These are phyloP conservation scores for Thymallus thymallus DNA, from an alignment of 2,113 vertebrate species.

Conservation along the genomic window DNA sequence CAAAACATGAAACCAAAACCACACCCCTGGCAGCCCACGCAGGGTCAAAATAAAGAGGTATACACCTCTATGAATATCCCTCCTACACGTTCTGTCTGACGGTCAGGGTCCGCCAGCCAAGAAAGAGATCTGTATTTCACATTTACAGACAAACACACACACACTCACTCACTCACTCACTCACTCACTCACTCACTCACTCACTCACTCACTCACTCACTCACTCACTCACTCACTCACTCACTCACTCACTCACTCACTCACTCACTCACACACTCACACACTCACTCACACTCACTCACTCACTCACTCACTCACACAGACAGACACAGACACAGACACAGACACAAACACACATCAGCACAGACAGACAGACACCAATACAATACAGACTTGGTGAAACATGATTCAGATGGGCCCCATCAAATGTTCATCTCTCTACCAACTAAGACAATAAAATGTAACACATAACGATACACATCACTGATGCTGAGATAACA, in stretches of 20 bases:
- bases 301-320: slow-evolving; percentile 18
- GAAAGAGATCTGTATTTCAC: slow-evolving; percentile 68
- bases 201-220: no score
- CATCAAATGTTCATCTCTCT: no score
- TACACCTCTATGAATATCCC: slow-evolving; percentile 76
- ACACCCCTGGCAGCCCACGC: slow-evolving; percentile 64
- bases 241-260: no score
- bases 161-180: no score
- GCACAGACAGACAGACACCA: background rate
- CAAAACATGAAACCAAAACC: slow-evolving; percentile 63
- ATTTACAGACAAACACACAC: slow-evolving; percentile 10
- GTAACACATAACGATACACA: no score
- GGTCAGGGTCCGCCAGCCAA: slow-evolving; percentile 34
- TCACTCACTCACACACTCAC: slow-evolving; percentile 8
- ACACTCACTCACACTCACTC: background rate
- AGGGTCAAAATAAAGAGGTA: slow-evolving; percentile 53
- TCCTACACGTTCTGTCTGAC: slow-evolving; percentile 70
- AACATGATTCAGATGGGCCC: no score
- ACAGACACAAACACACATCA: slow-evolving; percentile 15
- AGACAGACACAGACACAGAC: slow-evolving; percentile 19
- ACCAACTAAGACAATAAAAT: no score
- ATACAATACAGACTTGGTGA: background rate
- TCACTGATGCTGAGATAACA: no score
- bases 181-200: no score
- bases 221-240: no score